Evolutionary conservation across 2,113 vertebrate genomes (phyloP).

Genomic region (Cyanocitta stelleri): DNA sequence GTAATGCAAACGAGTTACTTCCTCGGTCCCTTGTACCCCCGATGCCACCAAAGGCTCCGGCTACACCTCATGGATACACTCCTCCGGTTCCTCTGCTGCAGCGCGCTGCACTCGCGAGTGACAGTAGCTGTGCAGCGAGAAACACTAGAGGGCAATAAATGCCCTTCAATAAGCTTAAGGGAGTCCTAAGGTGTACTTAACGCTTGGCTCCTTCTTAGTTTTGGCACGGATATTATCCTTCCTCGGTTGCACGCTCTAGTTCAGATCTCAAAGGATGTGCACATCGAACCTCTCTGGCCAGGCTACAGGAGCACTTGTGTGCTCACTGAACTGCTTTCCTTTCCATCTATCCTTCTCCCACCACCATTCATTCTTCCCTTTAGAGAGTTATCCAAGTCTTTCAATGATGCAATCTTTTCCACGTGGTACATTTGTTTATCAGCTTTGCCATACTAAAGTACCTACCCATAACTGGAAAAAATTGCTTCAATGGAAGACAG

Average conservation of each 20-base stretch:
- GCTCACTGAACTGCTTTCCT: background rate
- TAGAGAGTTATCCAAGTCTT: background rate
- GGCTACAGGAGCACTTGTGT: fast-evolving
- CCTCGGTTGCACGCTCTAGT: no score
- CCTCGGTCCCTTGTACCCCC: fast-evolving
- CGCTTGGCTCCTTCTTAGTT: background rate
- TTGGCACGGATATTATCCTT: background rate
- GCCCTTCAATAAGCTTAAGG: background rate
- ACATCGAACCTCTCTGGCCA: fast-evolving
- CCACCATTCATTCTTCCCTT: background rate
- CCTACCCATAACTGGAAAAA: background rate
- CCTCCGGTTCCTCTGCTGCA: fast-evolving
- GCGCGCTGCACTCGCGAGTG: fast-evolving
- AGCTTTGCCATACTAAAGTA: background rate
- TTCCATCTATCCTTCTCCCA: background rate
- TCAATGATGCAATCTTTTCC: background rate
- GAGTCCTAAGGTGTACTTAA: fast-evolving
- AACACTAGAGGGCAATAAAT: constrained; percentile 69
- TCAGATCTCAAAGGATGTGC: background rate
- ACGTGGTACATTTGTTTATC: fast-evolving
- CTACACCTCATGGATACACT: fast-evolving
- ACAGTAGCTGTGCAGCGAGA: background rate
- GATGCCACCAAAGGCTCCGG: background rate
- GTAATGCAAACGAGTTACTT: background rate
- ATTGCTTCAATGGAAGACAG: background rate